phyloP scores from a whole-genome alignment of 30 jellyfish, hydroid and myxozoan genomes.

The Catostylus mosaicus region DNA sequence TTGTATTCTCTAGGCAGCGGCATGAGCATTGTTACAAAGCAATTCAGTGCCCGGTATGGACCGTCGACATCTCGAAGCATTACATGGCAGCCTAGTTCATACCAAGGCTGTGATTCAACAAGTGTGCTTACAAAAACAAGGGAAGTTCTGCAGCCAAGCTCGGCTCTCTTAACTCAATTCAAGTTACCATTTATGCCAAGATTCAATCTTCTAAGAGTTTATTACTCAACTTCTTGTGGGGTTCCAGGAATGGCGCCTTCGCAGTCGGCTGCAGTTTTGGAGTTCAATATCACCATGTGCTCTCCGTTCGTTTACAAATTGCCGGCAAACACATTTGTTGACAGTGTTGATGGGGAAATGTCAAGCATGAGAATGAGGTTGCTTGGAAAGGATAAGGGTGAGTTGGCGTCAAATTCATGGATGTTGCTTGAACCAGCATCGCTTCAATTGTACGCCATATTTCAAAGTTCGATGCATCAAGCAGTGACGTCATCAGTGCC shows the following conservation, averaged over 20 bases:
- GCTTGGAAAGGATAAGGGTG: constrained; percentile 32
- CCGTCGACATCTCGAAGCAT: constrained; percentile 36
- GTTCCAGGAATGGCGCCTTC: constrained; percentile 72
- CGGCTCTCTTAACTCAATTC: constrained; percentile 18
- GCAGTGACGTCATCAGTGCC: neutral
- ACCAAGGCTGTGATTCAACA: constrained; percentile 53
- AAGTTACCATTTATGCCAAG: constrained; percentile 21
- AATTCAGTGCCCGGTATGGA: constrained; percentile 28
- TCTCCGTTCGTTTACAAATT: constrained; percentile 54
- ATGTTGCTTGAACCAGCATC: constrained; percentile 78
- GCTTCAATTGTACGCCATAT: constrained; percentile 58
- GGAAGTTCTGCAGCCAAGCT: constrained; percentile 12
- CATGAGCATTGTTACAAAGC: constrained; percentile 27
- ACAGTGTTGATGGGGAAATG: constrained; percentile 70
- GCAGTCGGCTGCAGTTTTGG: constrained; percentile 1
- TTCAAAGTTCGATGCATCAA: constrained; percentile 17
- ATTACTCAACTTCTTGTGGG: constrained; percentile 62
- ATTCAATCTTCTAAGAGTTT: constrained; percentile 55
- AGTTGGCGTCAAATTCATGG: constrained; percentile 73
- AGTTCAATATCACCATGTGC: constrained; percentile 66
- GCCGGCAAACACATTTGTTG: constrained; percentile 60
- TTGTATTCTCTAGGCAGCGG: constrained; percentile 35
- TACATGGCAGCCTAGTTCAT: constrained; percentile 74
- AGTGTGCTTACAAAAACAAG: constrained; percentile 44
- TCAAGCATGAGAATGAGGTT: constrained; percentile 43